These are phyloP conservation scores for Ariopsis seemanni DNA, from an alignment of 2,113 vertebrate genomes.

Conservation along the genomic window DNA sequence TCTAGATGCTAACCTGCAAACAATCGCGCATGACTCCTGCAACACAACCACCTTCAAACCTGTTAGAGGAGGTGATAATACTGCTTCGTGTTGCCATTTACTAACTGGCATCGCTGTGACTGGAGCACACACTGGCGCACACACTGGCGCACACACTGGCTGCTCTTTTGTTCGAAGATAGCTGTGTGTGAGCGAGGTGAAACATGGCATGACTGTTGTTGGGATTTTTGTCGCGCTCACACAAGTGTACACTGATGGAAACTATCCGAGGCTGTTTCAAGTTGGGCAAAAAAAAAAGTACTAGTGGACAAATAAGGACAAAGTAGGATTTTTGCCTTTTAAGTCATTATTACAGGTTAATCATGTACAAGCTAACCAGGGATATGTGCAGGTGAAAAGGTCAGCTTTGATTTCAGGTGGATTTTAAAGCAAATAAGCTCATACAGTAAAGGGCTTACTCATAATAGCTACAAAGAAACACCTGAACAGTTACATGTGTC, in stretches of 20 bases:
- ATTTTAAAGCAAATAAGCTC: not conserved
- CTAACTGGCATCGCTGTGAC: not conserved
- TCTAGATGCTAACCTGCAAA: not conserved
- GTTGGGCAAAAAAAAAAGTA: not conserved
- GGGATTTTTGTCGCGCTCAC: not conserved
- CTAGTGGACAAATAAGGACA: not conserved
- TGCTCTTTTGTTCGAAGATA: not conserved
- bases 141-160: too few species aligned
- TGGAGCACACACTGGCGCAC: not conserved
- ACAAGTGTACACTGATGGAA: not conserved
- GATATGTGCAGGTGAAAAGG: not conserved
- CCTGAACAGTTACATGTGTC: not conserved
- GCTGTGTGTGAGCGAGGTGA: not conserved
- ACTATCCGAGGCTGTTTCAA: too few species aligned
- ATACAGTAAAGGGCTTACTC: not conserved
- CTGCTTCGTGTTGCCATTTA: not conserved
- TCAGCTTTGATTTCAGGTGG: not conserved
- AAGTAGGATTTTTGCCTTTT: not conserved
- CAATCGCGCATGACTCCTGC: not conserved
- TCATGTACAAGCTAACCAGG: not conserved
- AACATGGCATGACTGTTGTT: not conserved
- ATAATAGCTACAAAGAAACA: not conserved
- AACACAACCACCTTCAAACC: not conserved
- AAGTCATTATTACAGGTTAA: not conserved
- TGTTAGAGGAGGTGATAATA: not conserved